Evolutionary conservation across 2,797 vertebrate species (phyloP), one percentile per base, ranked within the genome.

Genomic region (Poecilia velifera): DNA sequence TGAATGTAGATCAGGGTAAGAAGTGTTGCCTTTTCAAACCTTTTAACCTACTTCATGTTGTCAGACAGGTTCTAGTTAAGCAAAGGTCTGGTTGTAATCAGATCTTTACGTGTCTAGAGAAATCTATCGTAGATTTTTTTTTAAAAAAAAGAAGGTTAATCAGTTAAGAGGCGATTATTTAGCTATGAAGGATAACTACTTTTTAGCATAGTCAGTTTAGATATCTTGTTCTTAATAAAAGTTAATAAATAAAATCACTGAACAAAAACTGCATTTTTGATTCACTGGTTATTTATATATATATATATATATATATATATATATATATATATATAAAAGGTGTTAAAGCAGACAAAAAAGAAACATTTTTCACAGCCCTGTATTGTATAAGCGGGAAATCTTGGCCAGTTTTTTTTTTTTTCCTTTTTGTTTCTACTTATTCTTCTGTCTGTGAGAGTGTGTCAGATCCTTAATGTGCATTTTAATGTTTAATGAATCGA

Each of bases 401-500:
- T 59, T 59, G 13, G 4, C 12, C n/a, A 14, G 22, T 20, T 51
- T 31, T 31, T 31, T 31, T 31, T 31, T 31, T 31, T 31, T 31
- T 31, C 31, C 49, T 36, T 7, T 43, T 4, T 43, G 20, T n/a
- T 14, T 71, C 47, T 36, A 22, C 18, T 51, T 49, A 25, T 34
- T 73, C 72, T 51, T 25, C 78, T 20, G 10, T 73, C 77, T 64
- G 43, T 1, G 34, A 57, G 66, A 62, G 68, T 13, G 62, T 16
- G 79, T 74, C 13, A 10, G 22, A 1, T 74, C 78, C 46, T 10
- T 74, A 72, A 47, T 45, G 81, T 28, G 80, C 22, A 71, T 78
- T 53, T 79, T 73, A 84, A 88, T 85, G 75, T 91, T 89, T 88
- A 62, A 90, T 85, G 84, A 88, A 86, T 86, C 72, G 82, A 59